These are phyloP conservation scores for Malacoraja senta DNA, from an alignment of 2,797 vertebrate genomes.

Conservation along the genomic window DNA sequence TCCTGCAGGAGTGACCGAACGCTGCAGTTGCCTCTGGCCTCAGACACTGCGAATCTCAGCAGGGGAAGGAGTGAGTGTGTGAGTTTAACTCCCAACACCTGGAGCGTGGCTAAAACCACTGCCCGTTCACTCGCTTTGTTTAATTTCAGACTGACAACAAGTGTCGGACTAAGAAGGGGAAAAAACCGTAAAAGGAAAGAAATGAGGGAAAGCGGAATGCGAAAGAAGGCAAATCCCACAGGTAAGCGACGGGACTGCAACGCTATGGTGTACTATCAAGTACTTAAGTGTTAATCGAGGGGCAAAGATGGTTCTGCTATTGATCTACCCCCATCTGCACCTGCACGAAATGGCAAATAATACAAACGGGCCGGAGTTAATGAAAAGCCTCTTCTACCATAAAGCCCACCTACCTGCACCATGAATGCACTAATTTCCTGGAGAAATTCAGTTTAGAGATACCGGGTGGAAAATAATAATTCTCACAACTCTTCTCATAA, in stretches of 20 bases:
- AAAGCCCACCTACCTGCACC: no score
- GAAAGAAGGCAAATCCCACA: background rate
- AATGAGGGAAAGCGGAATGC: background rate
- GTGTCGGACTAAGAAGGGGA: background rate
- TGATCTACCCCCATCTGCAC: background rate
- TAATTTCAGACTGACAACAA: background rate
- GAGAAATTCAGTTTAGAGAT: no score
- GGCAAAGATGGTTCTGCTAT: background rate
- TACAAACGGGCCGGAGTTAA: no score
- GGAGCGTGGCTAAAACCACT: background rate
- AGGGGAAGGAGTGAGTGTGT: no score
- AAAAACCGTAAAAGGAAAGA: background rate
- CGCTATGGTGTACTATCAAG: background rate
- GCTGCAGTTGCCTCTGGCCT: background rate
- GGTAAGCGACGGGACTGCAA: background rate
- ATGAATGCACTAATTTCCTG: no score
- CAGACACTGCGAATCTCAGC: background rate
- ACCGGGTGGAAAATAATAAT: no score
- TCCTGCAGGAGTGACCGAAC: background rate
- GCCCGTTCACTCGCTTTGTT: background rate
- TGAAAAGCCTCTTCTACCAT: no score
- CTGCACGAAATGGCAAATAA: background rate
- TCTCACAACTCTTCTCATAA: no score
- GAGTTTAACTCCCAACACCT: background rate
- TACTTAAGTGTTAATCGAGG: background rate